Evolutionary conservation across 2,888 invertebrate species (phyloP), one percentile per base, ranked within the genome.

Genomic region (Pseudoips prasinana): DNA sequence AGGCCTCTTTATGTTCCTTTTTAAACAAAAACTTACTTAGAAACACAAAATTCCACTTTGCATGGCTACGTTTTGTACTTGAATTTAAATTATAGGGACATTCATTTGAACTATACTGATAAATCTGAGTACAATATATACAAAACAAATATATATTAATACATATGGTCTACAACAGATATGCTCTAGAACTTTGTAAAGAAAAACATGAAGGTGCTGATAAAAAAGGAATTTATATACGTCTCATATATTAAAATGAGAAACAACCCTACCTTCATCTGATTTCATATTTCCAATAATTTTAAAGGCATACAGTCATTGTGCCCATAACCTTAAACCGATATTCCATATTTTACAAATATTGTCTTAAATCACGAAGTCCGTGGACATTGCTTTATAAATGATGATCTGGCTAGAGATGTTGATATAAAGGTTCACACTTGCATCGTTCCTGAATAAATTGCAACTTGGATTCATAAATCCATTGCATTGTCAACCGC

Each of bases 401-500:
- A 77, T 70, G 65, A 70, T 63, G 69, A 72, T 70, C 63, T 58
- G 64, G 60, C 58, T 49, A 51, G 53, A 54, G 51, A 48, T 69
- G 73, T 77, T 78, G 75, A 76, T 77, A 74, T 72, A 74, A 70
- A 68, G 55, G 73, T 78, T 78, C 71, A 74, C 75, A 75, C 79
- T 73, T 63, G 62, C 44, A 39, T 40, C 40, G 35, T 33, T 31
- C 38, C 47, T 56, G 53, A 61, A 61, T 67, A 60, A 60, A 48
- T 53, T 56, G 53, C 51, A 22, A 31, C 40, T 40, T 34, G 38
- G 35, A 26, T 44, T 49, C 39, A 66, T 67, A 74, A 73, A 74
- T 72, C 51, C 52, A 52, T 45, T 44, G 44, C 46, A 53, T 55
- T 67, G 69, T 60, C 67, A 66, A 49, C 57, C 18, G 40, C 42